A percentile compares a stretch with the other conserved stretches of the same genome.
These are phyloP conservation scores for Tautogolabrus adspersus DNA, from an alignment of 2,113 vertebrate genomes.

Conservation along the genomic window DNA sequence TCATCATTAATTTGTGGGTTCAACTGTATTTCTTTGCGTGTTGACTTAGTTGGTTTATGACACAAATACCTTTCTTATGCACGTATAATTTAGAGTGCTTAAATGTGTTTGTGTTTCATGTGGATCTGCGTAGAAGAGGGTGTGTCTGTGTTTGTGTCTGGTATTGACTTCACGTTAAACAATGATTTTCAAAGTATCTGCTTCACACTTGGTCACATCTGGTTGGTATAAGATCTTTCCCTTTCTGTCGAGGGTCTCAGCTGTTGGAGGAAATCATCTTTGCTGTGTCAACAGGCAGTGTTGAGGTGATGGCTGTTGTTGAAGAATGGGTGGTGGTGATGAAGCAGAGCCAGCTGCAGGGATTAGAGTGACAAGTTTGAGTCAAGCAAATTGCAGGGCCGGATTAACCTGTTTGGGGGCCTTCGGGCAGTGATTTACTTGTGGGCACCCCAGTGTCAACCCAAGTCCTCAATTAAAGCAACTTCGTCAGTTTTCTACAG, in stretches of 20 bases:
- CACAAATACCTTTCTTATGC: neutral
- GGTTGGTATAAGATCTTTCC: conserved; percentile 1
- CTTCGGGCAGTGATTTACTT: neutral
- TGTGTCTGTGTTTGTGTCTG: conserved; percentile 12
- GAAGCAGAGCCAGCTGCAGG: conserved; percentile 51
- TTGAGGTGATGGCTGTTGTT: conserved; percentile 20
- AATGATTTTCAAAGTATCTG: neutral
- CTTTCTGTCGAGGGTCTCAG: conserved; percentile 24
- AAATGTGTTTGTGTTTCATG: neutral
- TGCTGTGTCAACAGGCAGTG: conserved; percentile 23
- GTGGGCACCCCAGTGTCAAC: neutral
- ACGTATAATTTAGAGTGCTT: conserved; percentile 3
- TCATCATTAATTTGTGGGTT: conserved; percentile 23
- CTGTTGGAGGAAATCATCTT: conserved; percentile 52
- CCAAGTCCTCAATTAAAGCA: neutral
- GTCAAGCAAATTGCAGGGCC: conserved; percentile 1
- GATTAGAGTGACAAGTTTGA: conserved; percentile 21
- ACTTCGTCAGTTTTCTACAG: neutral
- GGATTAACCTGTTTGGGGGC: conserved; percentile 10
- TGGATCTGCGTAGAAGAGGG: neutral
- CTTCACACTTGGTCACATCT: neutral
- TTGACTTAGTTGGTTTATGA: conserved; percentile 15
- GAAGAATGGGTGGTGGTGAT: conserved; percentile 35
- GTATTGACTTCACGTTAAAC: conserved; percentile 3
- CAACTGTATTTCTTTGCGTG: conserved; percentile 28